A percentile compares a stretch with the other conserved stretches of the same genome.
These are phyloP conservation scores for Aurelia aurita DNA, from an alignment of 30 jellyfish, hydroid and myxozoan genomes.

Conservation along the genomic window DNA sequence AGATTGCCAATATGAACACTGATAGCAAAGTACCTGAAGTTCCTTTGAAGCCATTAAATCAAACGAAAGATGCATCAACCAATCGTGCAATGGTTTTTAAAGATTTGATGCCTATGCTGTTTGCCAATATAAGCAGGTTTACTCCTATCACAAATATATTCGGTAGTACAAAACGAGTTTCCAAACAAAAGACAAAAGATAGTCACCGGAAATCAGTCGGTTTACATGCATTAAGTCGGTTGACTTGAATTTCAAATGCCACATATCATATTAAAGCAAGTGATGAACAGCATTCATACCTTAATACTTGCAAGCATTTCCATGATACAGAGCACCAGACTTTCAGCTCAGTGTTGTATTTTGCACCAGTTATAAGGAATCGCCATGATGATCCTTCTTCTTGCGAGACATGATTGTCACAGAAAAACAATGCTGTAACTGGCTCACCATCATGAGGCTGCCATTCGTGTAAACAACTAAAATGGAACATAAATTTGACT, in stretches of 20 bases:
- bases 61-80: no score
- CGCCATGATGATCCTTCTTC: conserved; percentile 94
- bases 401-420: conserved; percentile 79
- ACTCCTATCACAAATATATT: no score
- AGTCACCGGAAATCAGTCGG: no score
- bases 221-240: no score
- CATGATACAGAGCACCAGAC: conserved; percentile 98
- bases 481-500: background rate
- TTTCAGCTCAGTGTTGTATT: conserved; percentile 71
- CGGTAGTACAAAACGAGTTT: no score
- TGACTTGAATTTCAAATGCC: no score
- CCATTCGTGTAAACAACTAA: conserved; percentile 96
- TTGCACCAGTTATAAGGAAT: conserved; percentile 92
- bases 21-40: no score
- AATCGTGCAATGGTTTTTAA: no score
- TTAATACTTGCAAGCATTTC: conserved; percentile 83
- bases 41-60: no score
- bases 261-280: background rate
- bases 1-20: no score
- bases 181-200: no score
- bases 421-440: conserved; percentile 79
- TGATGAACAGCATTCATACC: conserved; percentile 31
- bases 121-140: no score
- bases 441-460: conserved; percentile 97
- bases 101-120: background rate